Evolutionary conservation across 2,113 vertebrate genomes (phyloP).

Genomic region (Argyrosomus japonicus): DNA sequence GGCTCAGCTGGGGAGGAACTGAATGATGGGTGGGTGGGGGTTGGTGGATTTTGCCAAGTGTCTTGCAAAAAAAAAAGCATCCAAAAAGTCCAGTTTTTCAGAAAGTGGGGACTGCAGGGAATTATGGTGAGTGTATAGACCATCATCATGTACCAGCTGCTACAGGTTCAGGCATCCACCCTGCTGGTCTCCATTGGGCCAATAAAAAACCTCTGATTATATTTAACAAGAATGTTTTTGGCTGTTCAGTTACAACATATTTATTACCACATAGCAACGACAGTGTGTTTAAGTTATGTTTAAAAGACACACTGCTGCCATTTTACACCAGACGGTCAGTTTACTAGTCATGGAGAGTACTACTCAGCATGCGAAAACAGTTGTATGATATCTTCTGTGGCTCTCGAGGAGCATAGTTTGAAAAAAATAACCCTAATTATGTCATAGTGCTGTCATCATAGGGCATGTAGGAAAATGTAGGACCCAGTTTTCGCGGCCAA

Average conservation of each 20-base stretch:
- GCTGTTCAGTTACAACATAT: background rate
- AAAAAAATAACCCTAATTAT: background rate
- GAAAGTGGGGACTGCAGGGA: conserved; percentile 4
- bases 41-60: conserved; percentile 9
- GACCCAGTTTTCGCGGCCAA: too few relatives aligned
- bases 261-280: background rate
- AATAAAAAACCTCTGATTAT: background rate
- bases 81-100: conserved; percentile 4
- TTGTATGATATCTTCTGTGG: background rate
- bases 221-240: background rate
- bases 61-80: conserved; percentile 28
- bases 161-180: background rate
- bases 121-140: background rate
- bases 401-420: background rate
- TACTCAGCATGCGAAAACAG: background rate
- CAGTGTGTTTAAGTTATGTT: background rate
- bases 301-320: background rate
- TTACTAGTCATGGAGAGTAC: background rate
- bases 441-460: background rate
- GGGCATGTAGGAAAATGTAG: too few relatives aligned
- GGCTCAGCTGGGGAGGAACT: conserved; percentile 38
- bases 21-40: background rate
- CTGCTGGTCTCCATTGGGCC: background rate
- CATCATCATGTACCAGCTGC: background rate
- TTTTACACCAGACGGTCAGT: background rate